Evolutionary conservation across 2,113 vertebrate species (phyloP), one percentile per base, ranked within the genome.

Genomic region (Haemorhous mexicanus): DNA sequence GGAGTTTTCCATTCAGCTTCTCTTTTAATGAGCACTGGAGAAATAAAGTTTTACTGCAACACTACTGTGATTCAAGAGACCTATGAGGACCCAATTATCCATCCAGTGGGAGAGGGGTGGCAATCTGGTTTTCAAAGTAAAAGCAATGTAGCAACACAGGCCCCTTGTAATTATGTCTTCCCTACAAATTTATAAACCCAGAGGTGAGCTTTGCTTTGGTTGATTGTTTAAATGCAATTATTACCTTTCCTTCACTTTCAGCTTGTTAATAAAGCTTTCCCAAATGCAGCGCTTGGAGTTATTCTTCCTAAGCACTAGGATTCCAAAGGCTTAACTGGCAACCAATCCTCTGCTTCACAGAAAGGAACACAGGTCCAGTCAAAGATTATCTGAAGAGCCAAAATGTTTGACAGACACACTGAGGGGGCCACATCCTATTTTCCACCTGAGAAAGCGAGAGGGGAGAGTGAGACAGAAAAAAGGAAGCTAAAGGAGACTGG

Each of bases 1-100:
- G 97, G 98, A 97, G 96, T 98, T 98, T 98, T 97, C 97, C 94
- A 97, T 98, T 98, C 97, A 98, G 93, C 93, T 96, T 97, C 93
- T 92, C 91, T 97, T 96, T 98, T 98, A 98, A 98, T 97, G 96
- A 97, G 97, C 97, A 76, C 91, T 97, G 95, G 97, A 98, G 97
- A 98, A 98, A 98, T 98, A 98, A 98, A 98, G 96, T 97, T 97
- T 96, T 97, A 95, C 97, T 97, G 97, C 97, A 89, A 97, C 96
- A 95, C 97, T 97, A 96, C 97, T 97, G 97, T 96, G 97, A 97
- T 97, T 98, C 95, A 96, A 67, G 96, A 96, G 97, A 96, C 96
- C 97, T 96, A 87, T 75, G 94, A 98, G 97, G 97, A 96, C 97
- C 97, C 98, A 98, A 98, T 98, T 98, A 98, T 97, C 95, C 96